Evolutionary conservation across 2,888 invertebrate species (phyloP).

Genomic region (Diaperis boleti): DNA sequence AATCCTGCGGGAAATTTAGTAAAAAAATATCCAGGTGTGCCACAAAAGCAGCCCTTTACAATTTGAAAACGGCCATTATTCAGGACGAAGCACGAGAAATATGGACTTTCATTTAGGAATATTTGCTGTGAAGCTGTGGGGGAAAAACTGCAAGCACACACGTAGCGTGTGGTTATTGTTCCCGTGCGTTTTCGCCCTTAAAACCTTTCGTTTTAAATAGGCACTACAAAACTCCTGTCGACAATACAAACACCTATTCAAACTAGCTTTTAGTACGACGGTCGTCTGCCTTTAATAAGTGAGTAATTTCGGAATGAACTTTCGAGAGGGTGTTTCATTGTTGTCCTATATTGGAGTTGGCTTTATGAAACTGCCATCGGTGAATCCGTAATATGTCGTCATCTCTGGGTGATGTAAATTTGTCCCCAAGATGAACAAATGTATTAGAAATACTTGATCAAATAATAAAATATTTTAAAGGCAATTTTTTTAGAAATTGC

Average conservation of each 20-base stretch:
- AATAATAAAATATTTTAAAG: constrained; percentile 11
- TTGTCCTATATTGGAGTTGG: constrained; percentile 30
- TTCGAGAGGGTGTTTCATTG: constrained; percentile 37
- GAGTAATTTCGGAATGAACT: constrained; percentile 43
- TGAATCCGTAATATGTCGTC: constrained; percentile 18
- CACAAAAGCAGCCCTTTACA: constrained; percentile 3
- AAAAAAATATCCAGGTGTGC: constrained; percentile 16
- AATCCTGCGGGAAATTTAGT: constrained; percentile 20
- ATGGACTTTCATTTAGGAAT: constrained; percentile 30
- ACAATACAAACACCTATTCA: constrained; percentile 46
- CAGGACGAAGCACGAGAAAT: constrained; percentile 19
- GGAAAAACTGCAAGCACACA: constrained; percentile 40
- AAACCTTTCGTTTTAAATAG: constrained; percentile 36
- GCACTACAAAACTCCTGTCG: constrained; percentile 36
- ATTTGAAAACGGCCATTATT: constrained; percentile 25
- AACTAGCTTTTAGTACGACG: constrained; percentile 42
- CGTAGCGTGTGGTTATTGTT: constrained; percentile 45
- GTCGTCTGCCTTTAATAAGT: constrained; percentile 46
- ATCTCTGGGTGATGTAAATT: constrained; percentile 6
- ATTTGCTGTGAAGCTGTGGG: constrained; percentile 34
- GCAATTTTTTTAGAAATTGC: constrained; percentile 2
- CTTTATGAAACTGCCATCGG: constrained; percentile 31
- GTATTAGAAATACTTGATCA: constrained; percentile 7
- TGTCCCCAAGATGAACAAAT: constrained; percentile 1
- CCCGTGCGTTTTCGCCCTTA: constrained; percentile 41